A percentile compares a stretch with the other conserved stretches of the same genome.
These are phyloP conservation scores for Diachasma alloeum DNA, from an alignment of 1,140 invertebrate genomes.

Conservation along the genomic window DNA sequence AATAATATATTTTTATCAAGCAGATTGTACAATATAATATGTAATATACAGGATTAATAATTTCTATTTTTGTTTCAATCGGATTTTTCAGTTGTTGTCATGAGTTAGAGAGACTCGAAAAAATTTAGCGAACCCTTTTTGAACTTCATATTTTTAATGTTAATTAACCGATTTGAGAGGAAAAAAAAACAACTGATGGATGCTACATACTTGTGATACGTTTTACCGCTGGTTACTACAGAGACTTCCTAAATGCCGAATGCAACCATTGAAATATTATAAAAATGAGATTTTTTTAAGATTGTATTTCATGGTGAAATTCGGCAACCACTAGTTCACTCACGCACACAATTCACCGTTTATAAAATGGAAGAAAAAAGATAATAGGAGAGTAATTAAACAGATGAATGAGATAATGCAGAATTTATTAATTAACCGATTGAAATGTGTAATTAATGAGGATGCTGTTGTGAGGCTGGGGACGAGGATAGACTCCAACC, in stretches of 20 bases:
- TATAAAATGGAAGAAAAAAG: slow-evolving; percentile 39
- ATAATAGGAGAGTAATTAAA: slow-evolving; percentile 2
- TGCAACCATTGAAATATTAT: slow-evolving; percentile 30
- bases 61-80: not conserved
- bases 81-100: not conserved
- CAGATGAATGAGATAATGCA: not conserved
- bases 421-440: slow-evolving; percentile 45
- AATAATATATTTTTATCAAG: slow-evolving; percentile 18
- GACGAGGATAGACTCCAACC: slow-evolving; percentile 54
- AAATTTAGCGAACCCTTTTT: not conserved
- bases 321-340: slow-evolving; percentile 65
- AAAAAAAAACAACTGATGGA: slow-evolving; percentile 50
- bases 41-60: not conserved
- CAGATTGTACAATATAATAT: not conserved
- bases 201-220: slow-evolving; percentile 66
- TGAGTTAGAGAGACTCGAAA: not conserved
- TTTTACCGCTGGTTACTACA: slow-evolving; percentile 67
- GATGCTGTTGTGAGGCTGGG: slow-evolving; percentile 56
- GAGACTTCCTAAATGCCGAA: slow-evolving; percentile 62
- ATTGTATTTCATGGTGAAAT: not conserved
- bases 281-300: not conserved
- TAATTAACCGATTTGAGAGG: slow-evolving; percentile 18
- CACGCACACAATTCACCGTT: slow-evolving; percentile 63
- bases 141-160: slow-evolving; percentile 6
- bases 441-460: slow-evolving; percentile 26